Evolutionary conservation across 2,888 invertebrate species (phyloP).

Genomic region (Entomobrya multifasciata): DNA sequence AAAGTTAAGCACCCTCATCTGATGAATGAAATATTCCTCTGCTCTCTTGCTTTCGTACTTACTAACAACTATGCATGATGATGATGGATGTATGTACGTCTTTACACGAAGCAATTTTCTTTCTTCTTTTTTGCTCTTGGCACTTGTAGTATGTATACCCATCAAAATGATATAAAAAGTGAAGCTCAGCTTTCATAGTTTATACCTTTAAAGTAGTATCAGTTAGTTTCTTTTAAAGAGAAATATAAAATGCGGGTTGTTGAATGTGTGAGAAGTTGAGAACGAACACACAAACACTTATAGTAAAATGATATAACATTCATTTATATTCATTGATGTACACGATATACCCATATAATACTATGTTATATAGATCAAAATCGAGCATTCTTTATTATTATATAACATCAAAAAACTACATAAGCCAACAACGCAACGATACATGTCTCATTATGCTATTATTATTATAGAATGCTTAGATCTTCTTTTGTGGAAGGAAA

Average conservation of each 20-base stretch:
- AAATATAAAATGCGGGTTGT: conserved; percentile 50
- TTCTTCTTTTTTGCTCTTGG: conserved; percentile 18
- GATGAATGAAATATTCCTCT: background rate
- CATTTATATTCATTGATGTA: conserved; percentile 14
- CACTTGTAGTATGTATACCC: background rate
- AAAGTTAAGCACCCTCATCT: conserved; percentile 37
- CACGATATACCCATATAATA: background rate
- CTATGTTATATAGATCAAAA: background rate
- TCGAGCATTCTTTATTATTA: conserved; percentile 41
- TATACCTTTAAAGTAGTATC: background rate
- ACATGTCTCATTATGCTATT: conserved; percentile 25
- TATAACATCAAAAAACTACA: conserved; percentile 22
- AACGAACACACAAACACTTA: conserved; percentile 11
- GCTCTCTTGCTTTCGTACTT: too few relatives aligned
- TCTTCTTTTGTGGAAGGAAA: conserved; percentile 44
- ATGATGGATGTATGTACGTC: background rate
- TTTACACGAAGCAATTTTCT: background rate
- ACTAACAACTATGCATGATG: background rate
- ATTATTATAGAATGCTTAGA: conserved; percentile 1
- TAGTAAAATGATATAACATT: conserved; percentile 21
- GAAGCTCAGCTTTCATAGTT: conserved; percentile 10
- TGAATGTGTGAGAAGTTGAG: conserved; percentile 54
- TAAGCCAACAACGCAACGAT: background rate
- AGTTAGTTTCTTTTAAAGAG: conserved; percentile 11
- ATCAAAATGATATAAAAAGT: conserved; percentile 26